A percentile compares a stretch with the other conserved stretches of the same genome.
These are phyloP conservation scores for Macrotis lagotis DNA, from an alignment of 2,113 vertebrate species.

Conservation along the genomic window DNA sequence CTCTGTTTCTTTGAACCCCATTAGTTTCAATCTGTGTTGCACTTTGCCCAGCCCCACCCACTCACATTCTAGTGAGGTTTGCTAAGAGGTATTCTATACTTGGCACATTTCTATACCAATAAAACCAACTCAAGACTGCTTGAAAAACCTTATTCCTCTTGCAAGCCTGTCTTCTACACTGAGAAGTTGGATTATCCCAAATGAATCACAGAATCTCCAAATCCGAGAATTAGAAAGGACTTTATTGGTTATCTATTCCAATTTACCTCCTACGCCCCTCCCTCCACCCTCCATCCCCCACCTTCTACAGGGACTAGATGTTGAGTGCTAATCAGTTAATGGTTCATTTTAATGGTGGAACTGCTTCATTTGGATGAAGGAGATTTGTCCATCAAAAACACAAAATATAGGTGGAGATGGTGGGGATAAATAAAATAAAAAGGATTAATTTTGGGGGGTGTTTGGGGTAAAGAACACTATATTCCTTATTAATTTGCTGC, in stretches of 20 bases:
- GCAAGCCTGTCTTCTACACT: not conserved
- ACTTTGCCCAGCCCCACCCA: not conserved
- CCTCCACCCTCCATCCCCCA: too few species aligned
- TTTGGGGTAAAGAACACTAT: not conserved
- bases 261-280: not conserved
- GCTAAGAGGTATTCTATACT: slow-evolving; percentile 5
- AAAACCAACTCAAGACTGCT: not conserved
- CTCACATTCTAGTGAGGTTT: slow-evolving; percentile 9
- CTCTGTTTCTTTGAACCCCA: not conserved
- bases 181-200: slow-evolving; percentile 13
- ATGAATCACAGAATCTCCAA: not conserved
- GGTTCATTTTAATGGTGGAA: slow-evolving; percentile 6
- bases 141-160: not conserved
- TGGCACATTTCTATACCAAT: slow-evolving; percentile 17
- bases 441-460: slow-evolving; percentile 12
- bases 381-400: not conserved
- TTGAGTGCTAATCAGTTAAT: not conserved
- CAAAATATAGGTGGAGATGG: not conserved
- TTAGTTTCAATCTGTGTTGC: not conserved
- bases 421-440: not conserved
- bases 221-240: not conserved
- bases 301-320: not conserved
- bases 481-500: not conserved
- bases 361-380: not conserved
- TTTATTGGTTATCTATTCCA: not conserved